Base-by-base conservation (phyloP, 2,888 invertebrate genomes). In the Parnassius mnemosyne region DNA sequence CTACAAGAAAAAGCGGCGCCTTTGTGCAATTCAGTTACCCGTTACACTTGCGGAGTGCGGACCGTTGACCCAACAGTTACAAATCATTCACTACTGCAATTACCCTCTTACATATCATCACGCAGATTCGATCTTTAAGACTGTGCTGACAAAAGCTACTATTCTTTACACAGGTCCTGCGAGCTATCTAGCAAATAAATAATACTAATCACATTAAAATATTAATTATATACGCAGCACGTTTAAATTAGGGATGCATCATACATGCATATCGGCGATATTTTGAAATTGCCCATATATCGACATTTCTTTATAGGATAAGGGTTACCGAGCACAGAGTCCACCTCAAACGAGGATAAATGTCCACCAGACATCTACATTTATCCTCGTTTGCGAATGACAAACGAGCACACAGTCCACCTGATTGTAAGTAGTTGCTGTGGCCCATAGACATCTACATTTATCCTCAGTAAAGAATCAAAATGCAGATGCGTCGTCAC, bases 191-290 rank as follows among this genome's bases (percentile, higher is more conserved):
- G n/a, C 51, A 51, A 51, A 50, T 50, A 20, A 20, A 34, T 34
- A 20, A 20, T 59, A 46, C 13, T 47, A 47, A 59, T 43, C 20
- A 41, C 20, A 56, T 55, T 12, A 46, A 16, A 61, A 51, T 51
- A 46, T 46, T 44, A 41, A 56, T 12, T 25, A 56, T 56, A 56
- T 13, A 9, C 20, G 50, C 0, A 12, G 25, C 49, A n/a, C 11
- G 44, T 44, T 61, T 51, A 25, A 50, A 7, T 34, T 34, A 25
- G 25, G 25, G 25, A 25, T 25, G 25, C 34, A 34, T 7, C 34
- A 34, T 34, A 34, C 52, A 52, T 41, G 16, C 34, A 51, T 49
- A 54, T 43, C 43, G 9, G 43, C 41, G 51, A 61, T 52, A 34
- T 7, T 34, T 34, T 34, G 34, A 7, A 34, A 34, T 34, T 34